These are phyloP conservation scores for Daktulosphaira vitifoliae DNA, from an alignment of 1,140 invertebrate genomes.

Conservation along the genomic window DNA sequence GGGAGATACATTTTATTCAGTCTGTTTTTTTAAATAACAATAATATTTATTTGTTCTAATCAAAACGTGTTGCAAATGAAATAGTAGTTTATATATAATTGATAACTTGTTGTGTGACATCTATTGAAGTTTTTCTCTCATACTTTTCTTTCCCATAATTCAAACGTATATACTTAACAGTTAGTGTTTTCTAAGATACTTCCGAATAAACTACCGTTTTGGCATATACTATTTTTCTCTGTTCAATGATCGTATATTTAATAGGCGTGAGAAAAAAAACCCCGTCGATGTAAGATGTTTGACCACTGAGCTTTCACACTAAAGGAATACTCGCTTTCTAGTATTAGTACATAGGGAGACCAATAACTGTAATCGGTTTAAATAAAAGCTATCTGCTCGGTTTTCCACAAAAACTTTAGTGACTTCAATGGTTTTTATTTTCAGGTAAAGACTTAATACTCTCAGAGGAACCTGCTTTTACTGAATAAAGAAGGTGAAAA, in stretches of 20 bases:
- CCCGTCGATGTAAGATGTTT: slow-evolving; percentile 6
- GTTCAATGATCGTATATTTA: background rate
- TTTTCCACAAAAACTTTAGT: background rate
- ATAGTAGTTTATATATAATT: too few relatives aligned
- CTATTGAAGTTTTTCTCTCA: too few relatives aligned
- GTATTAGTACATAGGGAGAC: slow-evolving; percentile 10
- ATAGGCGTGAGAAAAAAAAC: slow-evolving; percentile 12
- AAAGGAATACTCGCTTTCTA: background rate
- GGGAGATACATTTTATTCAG: too few relatives aligned
- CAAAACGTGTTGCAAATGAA: too few relatives aligned
- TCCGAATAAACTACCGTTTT: too few relatives aligned
- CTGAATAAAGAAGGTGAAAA: background rate
- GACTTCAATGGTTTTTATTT: background rate
- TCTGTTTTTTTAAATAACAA: too few relatives aligned
- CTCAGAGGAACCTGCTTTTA: background rate
- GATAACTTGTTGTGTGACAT: too few relatives aligned
- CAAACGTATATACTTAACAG: too few relatives aligned
- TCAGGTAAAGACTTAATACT: background rate
- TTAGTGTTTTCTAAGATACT: too few relatives aligned
- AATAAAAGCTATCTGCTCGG: slow-evolving; percentile 15
- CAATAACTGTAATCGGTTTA: slow-evolving; percentile 27
- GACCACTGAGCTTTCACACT: slow-evolving; percentile 2
- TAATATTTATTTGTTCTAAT: too few relatives aligned
- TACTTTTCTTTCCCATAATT: too few relatives aligned
- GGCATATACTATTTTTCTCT: background rate